These are phyloP conservation scores for Machimus rusticus DNA, from an alignment of 2,888 invertebrate genomes.

Conservation along the genomic window DNA sequence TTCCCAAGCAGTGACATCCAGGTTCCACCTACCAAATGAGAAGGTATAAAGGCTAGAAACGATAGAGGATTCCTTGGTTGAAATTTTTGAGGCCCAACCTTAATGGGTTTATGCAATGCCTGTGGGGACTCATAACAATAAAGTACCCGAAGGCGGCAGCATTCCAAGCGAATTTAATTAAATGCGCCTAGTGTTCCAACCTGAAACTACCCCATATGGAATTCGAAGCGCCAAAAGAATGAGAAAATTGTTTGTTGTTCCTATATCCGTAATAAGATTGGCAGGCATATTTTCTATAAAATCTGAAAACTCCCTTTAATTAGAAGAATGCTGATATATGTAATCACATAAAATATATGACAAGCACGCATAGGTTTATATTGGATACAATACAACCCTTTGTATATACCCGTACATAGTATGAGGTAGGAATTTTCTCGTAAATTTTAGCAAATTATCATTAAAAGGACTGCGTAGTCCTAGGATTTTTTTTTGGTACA, in stretches of 20 bases:
- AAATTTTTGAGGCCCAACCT: not conserved
- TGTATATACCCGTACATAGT: not conserved
- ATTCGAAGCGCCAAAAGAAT: not conserved
- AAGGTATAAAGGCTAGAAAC: not conserved
- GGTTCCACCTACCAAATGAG: not conserved
- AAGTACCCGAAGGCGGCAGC: not conserved
- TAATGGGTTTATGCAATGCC: not conserved
- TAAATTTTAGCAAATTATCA: not conserved
- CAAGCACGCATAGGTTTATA: not conserved
- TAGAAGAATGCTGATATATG: not conserved
- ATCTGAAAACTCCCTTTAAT: not conserved
- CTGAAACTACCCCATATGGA: not conserved
- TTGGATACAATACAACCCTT: not conserved
- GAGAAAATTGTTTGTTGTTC: not conserved
- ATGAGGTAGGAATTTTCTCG: not conserved
- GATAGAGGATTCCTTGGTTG: not conserved
- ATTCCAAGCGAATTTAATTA: not conserved
- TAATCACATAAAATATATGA: not conserved
- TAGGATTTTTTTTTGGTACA: not conserved
- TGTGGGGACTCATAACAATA: not conserved
- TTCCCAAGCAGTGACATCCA: not conserved
- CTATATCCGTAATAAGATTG: not conserved
- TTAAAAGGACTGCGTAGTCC: not conserved
- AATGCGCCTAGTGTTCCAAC: not conserved
- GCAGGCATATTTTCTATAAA: not conserved